Evolutionary conservation across 2,888 invertebrate species (phyloP).

Genomic region (Nebria brevicollis): DNA sequence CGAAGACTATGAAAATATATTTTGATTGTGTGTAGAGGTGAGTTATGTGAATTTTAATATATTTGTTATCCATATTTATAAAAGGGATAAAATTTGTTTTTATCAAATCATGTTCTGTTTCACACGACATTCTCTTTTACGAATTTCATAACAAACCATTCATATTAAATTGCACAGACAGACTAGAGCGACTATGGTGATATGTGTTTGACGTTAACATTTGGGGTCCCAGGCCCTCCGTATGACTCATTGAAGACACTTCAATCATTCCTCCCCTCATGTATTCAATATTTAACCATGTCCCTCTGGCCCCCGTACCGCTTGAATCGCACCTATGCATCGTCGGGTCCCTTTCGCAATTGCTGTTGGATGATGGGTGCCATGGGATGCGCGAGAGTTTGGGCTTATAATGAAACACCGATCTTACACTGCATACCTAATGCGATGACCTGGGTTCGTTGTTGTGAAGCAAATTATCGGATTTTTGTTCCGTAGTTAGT

Average conservation of each 20-base stretch:
- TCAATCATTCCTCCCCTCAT: conserved; percentile 16
- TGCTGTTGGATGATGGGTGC: conserved; percentile 7
- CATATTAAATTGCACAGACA: neutral
- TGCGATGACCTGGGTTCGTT: conserved; percentile 30
- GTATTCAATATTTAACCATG: conserved; percentile 13
- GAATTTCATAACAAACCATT: neutral
- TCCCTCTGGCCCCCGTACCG: neutral
- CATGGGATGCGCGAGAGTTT: neutral
- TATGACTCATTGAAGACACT: conserved; percentile 23
- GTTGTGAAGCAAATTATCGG: neutral
- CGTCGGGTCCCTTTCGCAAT: neutral
- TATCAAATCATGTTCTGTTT: neutral
- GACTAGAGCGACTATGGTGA: neutral
- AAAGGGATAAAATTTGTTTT: neutral
- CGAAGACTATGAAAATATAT: too few relatives aligned
- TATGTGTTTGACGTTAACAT: conserved; percentile 3
- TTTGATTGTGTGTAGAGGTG: too few relatives aligned
- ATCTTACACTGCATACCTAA: conserved; percentile 20
- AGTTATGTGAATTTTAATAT: too few relatives aligned
- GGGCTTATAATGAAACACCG: conserved; percentile 24
- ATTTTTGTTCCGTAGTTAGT: neutral
- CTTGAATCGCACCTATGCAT: conserved; percentile 3
- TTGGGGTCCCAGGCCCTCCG: conserved; percentile 8
- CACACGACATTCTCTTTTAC: neutral
- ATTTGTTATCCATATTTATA: too few relatives aligned